These are phyloP conservation scores for Falcaria lacertinaria DNA, from an alignment of 2,888 invertebrate genomes.

Conservation along the genomic window DNA sequence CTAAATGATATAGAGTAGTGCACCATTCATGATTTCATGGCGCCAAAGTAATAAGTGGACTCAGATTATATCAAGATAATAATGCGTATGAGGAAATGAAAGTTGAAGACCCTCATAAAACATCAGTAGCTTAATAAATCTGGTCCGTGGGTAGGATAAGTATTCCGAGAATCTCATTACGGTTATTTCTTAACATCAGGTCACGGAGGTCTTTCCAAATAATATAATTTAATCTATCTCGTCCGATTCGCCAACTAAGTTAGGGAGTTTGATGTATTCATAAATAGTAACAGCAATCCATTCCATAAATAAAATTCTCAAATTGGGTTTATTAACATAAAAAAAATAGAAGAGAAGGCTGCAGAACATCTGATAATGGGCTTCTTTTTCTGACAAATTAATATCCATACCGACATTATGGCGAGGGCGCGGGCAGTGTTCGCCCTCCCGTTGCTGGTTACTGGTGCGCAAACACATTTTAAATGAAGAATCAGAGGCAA, in stretches of 20 bases:
- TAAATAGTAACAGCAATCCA: not conserved
- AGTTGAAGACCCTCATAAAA: too few relatives aligned
- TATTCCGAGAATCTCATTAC: not conserved
- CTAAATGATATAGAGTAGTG: constrained; percentile 15
- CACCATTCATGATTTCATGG: constrained; percentile 3
- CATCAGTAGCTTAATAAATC: too few relatives aligned
- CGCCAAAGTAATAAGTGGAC: not conserved
- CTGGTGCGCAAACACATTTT: constrained; percentile 51
- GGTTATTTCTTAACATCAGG: not conserved
- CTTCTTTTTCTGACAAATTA: not conserved
- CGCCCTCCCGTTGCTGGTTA: constrained; percentile 19
- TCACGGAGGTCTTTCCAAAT: not conserved
- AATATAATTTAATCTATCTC: not conserved
- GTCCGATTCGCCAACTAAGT: not conserved
- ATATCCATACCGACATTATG: not conserved
- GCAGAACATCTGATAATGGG: not conserved
- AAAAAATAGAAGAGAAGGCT: not conserved
- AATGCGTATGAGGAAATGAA: too few relatives aligned
- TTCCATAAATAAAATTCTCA: not conserved
- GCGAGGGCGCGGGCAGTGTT: constrained; percentile 15
- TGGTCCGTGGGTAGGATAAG: not conserved
- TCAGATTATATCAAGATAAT: too few relatives aligned
- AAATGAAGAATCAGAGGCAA: constrained; percentile 47
- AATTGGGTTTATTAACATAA: not conserved
- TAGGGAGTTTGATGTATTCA: not conserved